Evolutionary conservation across 2,888 invertebrate genomes (phyloP).

Genomic region (Amblyteles armatorius): DNA sequence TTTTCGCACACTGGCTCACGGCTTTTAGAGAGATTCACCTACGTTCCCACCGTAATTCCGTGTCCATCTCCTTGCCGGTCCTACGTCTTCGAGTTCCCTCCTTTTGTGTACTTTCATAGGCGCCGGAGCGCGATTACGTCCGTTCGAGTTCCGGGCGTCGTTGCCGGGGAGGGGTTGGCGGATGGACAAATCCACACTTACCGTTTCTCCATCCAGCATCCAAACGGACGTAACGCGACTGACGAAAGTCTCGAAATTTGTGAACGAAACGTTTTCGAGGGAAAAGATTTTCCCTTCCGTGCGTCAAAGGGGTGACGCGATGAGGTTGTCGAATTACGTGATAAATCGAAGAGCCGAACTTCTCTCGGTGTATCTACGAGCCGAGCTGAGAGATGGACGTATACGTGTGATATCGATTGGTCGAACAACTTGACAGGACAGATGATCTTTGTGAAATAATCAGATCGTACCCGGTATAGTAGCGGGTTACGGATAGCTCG

Average conservation of each 20-base stretch:
- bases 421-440: constrained; percentile 27
- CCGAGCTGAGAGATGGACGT: background rate
- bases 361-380: background rate
- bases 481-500: background rate
- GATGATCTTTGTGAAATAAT: constrained; percentile 50
- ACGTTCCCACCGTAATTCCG: constrained; percentile 23
- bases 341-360: constrained; percentile 28
- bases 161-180: background rate
- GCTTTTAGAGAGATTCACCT: constrained; percentile 62
- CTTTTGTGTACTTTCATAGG: constrained; percentile 58
- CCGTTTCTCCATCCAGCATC: background rate
- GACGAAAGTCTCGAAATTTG: constrained; percentile 47
- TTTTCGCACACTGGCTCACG: constrained; percentile 24
- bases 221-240: constrained; percentile 7
- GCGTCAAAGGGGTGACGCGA: background rate
- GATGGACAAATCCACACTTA: constrained; percentile 43
- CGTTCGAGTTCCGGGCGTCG: constrained; percentile 28
- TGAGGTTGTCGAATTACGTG: constrained; percentile 7
- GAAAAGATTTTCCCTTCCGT: constrained; percentile 6
- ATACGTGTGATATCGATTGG: constrained; percentile 34
- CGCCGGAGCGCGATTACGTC: constrained; percentile 50
- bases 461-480: constrained; percentile 18
- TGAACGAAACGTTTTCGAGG: constrained; percentile 27
- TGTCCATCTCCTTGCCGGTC: constrained; percentile 42
- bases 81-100: constrained; percentile 18